phyloP scores from a whole-genome alignment of 37 sponge, comb jelly and placozoan genomes.

The Ephydatia muelleri region DNA sequence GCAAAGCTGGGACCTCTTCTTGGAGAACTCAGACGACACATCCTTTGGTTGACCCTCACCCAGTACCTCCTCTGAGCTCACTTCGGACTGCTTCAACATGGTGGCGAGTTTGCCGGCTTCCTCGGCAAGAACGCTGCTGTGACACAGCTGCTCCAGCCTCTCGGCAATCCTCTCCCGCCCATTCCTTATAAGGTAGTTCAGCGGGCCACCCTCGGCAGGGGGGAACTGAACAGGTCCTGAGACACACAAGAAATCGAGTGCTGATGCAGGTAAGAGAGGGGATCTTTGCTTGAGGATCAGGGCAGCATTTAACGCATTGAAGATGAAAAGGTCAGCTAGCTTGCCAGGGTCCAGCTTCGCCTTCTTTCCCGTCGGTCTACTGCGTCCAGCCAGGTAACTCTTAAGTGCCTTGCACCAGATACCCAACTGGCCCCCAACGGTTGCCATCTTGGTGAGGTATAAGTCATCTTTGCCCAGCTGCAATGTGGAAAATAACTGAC shows the following conservation, averaged over 20 bases:
- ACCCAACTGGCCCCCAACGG: neutral
- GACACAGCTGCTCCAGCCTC: too few relatives aligned
- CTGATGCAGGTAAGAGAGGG: neutral
- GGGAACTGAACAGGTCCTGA: constrained; percentile 39
- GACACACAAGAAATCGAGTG: constrained; percentile 41
- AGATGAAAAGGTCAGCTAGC: constrained; percentile 6
- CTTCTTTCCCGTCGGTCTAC: too few relatives aligned
- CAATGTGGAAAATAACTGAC: neutral
- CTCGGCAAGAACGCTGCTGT: too few relatives aligned
- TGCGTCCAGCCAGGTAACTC: neutral
- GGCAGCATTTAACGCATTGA: neutral
- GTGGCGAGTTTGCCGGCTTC: too few relatives aligned
- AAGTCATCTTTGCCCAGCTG: neutral
- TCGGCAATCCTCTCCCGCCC: neutral
- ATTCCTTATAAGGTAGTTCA: constrained; percentile 11
- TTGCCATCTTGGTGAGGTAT: too few relatives aligned
- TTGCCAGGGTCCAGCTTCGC: too few relatives aligned
- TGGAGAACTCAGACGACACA: too few relatives aligned
- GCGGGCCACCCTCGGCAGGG: constrained; percentile 56
- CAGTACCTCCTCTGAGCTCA: too few relatives aligned
- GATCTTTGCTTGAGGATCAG: neutral
- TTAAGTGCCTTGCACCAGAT: neutral
- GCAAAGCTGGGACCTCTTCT: too few relatives aligned
- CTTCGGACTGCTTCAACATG: too few relatives aligned
- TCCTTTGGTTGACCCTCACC: too few relatives aligned